Evolutionary conservation across 1,140 invertebrate species (phyloP).

Genomic region (Zaprionus ornatus): DNA sequence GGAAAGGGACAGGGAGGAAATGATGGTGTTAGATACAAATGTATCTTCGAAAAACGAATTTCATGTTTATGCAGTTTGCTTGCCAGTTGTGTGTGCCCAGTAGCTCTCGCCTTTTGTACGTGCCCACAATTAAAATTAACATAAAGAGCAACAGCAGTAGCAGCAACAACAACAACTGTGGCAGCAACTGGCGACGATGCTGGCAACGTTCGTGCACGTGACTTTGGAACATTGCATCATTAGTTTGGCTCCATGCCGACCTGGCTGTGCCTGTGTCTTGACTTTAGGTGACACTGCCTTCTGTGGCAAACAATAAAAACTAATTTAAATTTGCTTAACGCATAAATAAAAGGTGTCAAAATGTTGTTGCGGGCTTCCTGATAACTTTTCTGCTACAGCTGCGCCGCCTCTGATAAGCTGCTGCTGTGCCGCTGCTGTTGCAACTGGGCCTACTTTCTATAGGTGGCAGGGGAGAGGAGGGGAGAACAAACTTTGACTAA

Average conservation of each 20-base stretch:
- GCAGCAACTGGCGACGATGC: slow-evolving; percentile 56
- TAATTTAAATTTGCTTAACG: slow-evolving; percentile 79
- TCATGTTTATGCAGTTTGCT: slow-evolving; percentile 75
- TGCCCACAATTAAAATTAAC: slow-evolving; percentile 75
- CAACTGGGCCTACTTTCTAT: slow-evolving; percentile 21
- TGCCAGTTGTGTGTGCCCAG: slow-evolving; percentile 27
- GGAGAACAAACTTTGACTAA: slow-evolving; percentile 27
- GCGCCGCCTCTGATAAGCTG: slow-evolving; percentile 9
- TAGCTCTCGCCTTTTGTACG: slow-evolving; percentile 57
- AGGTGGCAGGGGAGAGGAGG: too few relatives aligned
- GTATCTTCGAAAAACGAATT: slow-evolving; percentile 39
- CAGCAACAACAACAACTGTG: slow-evolving; percentile 17
- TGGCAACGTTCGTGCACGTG: slow-evolving; percentile 62
- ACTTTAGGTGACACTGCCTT: background rate
- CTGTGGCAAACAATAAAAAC: slow-evolving; percentile 73
- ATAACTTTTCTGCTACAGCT: slow-evolving; percentile 34
- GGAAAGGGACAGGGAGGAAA: background rate
- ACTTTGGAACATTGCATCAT: slow-evolving; percentile 72
- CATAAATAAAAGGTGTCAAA: slow-evolving; percentile 75
- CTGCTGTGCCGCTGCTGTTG: slow-evolving; percentile 20
- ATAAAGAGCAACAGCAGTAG: slow-evolving; percentile 43
- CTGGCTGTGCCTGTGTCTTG: background rate
- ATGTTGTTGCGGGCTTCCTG: slow-evolving; percentile 50
- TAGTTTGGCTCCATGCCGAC: slow-evolving; percentile 45
- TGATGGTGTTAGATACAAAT: slow-evolving; percentile 39